Percentiles rank a stretch among this genome's conserved stretches.
Conservation (phyloP, 92 coral and sea anemone genomes). For the Actinostola sp. region DNA sequence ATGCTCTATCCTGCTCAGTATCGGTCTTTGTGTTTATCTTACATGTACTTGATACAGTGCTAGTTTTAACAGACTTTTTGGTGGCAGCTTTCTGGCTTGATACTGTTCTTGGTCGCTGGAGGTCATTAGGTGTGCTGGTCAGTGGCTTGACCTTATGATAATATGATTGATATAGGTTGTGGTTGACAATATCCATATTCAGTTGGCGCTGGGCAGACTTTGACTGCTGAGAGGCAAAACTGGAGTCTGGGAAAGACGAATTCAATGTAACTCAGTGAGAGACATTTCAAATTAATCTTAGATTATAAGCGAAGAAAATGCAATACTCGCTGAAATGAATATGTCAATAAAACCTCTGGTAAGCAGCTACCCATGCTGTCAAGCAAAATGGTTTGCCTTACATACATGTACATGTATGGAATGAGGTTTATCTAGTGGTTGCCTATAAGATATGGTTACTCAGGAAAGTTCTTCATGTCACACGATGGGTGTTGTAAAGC, state of each 20-base stretch:
- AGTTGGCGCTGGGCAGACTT: constrained; percentile 39
- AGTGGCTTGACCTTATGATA: constrained; percentile 11
- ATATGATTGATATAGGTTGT: constrained; percentile 24
- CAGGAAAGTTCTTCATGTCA: too few species aligned
- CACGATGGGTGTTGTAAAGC: too few species aligned
- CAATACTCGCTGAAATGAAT: too few species aligned
- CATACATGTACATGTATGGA: too few species aligned
- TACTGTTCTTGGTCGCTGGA: background rate
- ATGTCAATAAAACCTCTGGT: too few species aligned
- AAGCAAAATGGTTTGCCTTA: too few species aligned
- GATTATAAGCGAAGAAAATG: too few species aligned
- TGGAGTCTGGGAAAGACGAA: constrained; percentile 41
- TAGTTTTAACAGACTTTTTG: constrained; percentile 12
- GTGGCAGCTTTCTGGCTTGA: background rate
- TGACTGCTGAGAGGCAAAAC: constrained; percentile 44
- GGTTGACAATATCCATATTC: constrained; percentile 29
- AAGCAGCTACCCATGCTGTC: too few species aligned
- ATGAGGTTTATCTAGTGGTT: too few species aligned
- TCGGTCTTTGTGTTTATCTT: constrained; percentile 15
- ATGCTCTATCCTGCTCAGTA: constrained; percentile 47
- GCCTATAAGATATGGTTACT: too few species aligned
- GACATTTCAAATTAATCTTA: background rate
- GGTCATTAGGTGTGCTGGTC: constrained; percentile 34
- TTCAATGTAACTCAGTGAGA: background rate
- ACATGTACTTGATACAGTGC: background rate